Evolutionary conservation across 2,797 vertebrate genomes (phyloP), one percentile per base, ranked within the genome.

Genomic region (Percopsis omiscomaycus): DNA sequence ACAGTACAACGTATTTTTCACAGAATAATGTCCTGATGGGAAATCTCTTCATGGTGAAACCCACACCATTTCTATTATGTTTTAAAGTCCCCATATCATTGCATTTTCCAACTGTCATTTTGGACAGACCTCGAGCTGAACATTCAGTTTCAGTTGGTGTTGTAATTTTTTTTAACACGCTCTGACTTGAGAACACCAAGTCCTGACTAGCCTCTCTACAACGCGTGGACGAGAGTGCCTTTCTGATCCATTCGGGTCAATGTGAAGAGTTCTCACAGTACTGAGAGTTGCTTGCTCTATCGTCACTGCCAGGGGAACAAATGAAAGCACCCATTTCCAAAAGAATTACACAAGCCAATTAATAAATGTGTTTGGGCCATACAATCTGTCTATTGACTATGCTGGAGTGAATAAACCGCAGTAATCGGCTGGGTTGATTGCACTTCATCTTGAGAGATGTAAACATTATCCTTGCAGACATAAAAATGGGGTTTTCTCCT

Each of bases 191-290:
- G 22, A 22, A 22, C 22, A 22, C 22, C 22, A 22, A 22, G 22
- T 22, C 22, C 22, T 22, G 22, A 22, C 22, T 22, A 22, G 22
- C 22, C 22, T 22, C 22, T 22, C 22, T 22, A 22, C n/a, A n/a
- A n/a, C 62, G 27, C 48, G 2, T 55, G 45, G 60, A 61, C 50
- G 10, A 5, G 11, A 53, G 50, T 57, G 47, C 46, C 55, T 57
- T 67, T 58, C 53, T 69, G n/a, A 68, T 73, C 57, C 72, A 67
- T 77, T 64, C 54, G 61, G 28, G 46, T 62, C 61, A 16, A 59
- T 53, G 70, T 72, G 54, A 82, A 73, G 48, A 67, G 8, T 58
- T 71, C 74, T 75, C 72, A 56, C 61, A 47, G 59, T 56, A 51
- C 67, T 77, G 52, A 55, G 55, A 71, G n/a, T 46, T 70, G 50